Evolutionary conservation across 2,797 vertebrate species (phyloP).

Genomic region (Sciurus vulgaris): DNA sequence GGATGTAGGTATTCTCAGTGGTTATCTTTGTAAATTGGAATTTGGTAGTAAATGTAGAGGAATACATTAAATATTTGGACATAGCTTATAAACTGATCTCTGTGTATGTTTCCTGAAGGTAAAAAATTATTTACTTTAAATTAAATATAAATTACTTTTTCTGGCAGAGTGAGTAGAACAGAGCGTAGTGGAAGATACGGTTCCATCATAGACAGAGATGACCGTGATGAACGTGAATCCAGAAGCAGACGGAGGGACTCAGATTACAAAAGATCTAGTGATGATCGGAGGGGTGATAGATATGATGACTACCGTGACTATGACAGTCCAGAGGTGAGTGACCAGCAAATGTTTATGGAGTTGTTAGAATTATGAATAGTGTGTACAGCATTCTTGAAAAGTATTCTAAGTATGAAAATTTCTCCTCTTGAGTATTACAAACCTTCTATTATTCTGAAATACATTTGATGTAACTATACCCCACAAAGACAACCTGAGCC

Average conservation of each 20-base stretch:
- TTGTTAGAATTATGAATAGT: neutral
- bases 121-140: constrained; percentile 25
- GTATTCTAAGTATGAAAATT: neutral
- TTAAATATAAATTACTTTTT: constrained; percentile 50
- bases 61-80: constrained; percentile 4
- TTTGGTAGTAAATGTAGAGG: neutral
- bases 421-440: neutral
- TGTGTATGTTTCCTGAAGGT: constrained; percentile 11
- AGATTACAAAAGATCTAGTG: constrained; percentile 93
- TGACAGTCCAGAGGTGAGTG: constrained; percentile 94
- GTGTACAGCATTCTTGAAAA: neutral
- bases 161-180: constrained; percentile 94
- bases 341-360: constrained; percentile 44
- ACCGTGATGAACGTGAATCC: constrained; percentile 93
- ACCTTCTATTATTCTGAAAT: neutral
- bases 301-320: constrained; percentile 95
- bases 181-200: constrained; percentile 98
- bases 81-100: constrained; percentile 41
- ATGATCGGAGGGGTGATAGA: constrained; percentile 94
- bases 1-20: neutral
- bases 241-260: constrained; percentile 93
- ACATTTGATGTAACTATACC: neutral
- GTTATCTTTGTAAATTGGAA: constrained; percentile 19
- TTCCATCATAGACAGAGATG: constrained; percentile 94
- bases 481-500: neutral